Percentiles rank a stretch among this genome's conserved stretches.
Evolutionary conservation across 2,888 invertebrate genomes (phyloP).

Genomic region (Sabatieria punctata): DNA sequence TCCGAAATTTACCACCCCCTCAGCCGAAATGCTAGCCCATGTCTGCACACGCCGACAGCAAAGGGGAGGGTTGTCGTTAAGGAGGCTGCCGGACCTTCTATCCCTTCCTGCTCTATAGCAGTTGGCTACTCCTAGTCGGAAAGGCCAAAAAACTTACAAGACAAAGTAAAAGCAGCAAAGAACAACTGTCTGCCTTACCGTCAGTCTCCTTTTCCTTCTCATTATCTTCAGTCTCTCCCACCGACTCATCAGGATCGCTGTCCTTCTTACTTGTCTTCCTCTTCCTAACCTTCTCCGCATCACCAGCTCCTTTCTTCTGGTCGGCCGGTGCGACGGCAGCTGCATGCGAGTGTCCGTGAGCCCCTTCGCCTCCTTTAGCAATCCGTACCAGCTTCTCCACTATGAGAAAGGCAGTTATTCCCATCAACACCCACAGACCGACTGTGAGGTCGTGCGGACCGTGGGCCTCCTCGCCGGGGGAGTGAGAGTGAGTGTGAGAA

Average conservation of each 20-base stretch:
- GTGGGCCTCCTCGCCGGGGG: conserved; percentile 3
- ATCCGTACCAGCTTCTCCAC: conserved; percentile 81
- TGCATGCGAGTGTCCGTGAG: conserved; percentile 44
- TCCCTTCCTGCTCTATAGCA: too few relatives aligned
- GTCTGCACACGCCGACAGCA: too few relatives aligned
- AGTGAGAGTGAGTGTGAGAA: conserved; percentile 40
- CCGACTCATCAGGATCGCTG: conserved; percentile 1
- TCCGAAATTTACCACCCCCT: too few relatives aligned
- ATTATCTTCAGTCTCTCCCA: neutral
- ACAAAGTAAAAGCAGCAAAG: too few relatives aligned
- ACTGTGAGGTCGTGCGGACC: conserved; percentile 67
- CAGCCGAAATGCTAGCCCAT: too few relatives aligned
- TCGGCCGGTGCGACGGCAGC: conserved; percentile 9
- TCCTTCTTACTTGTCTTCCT: conserved; percentile 7
- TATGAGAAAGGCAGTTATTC: conserved; percentile 73
- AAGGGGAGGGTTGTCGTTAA: too few relatives aligned
- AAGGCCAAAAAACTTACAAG: too few relatives aligned
- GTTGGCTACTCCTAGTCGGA: too few relatives aligned
- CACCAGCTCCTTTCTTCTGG: conserved; percentile 7
- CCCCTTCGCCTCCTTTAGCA: conserved; percentile 49
- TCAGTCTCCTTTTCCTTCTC: neutral
- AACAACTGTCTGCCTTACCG: too few relatives aligned
- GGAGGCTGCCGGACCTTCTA: too few relatives aligned
- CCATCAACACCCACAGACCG: conserved; percentile 80
- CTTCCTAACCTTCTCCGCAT: conserved; percentile 9